Evolutionary conservation across 2,888 invertebrate genomes (phyloP), one percentile per base, ranked within the genome.

Genomic region (Dolomedes plantarius): DNA sequence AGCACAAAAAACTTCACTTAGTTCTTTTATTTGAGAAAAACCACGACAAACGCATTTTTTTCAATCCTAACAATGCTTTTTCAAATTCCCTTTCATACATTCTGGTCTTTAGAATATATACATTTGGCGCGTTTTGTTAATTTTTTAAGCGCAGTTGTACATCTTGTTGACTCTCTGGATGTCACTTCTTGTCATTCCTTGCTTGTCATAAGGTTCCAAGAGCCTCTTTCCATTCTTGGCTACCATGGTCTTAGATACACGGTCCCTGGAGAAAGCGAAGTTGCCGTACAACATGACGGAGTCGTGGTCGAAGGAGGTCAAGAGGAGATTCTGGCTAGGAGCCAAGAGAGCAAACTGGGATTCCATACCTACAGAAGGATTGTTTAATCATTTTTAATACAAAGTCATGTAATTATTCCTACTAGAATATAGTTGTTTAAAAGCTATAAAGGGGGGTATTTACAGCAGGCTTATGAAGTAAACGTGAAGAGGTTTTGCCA

Each of bases 221-320:
- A 89, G 46, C 32, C 62, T 16, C 28, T 65, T 68, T n/a, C 87
- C 77, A 29, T 80, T 77, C 46, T 71, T 76, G 28, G 88, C 85
- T 16, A 76, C 78, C 89, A 89, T 89, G 56, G 83, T 83, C 6
- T 39, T 23, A 6, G 72, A 77, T 0, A 19, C 41, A 1, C 67
- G 16, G 31, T 83, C 77, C 56, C 56, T 83, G 68, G 77, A 72
- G 73, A 83, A 77, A 77, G 88, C 87, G 64, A 71, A 75, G 64
- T 88, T 80, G 0, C 89, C 89, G 85, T 89, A 89, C 39, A 89
- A 72, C 89, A 89, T 89, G 28, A 89, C 65, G 32, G 88, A 89
- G 36, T 86, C 73, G 73, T 86, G 87, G 31, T 88, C 88, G 76
- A 89, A 89, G 1, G 36, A 1, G 28, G 73, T 83, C 36, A 86